These are phyloP conservation scores for Crotalus tigris DNA, from an alignment of 2,113 vertebrate genomes.

Conservation along the genomic window DNA sequence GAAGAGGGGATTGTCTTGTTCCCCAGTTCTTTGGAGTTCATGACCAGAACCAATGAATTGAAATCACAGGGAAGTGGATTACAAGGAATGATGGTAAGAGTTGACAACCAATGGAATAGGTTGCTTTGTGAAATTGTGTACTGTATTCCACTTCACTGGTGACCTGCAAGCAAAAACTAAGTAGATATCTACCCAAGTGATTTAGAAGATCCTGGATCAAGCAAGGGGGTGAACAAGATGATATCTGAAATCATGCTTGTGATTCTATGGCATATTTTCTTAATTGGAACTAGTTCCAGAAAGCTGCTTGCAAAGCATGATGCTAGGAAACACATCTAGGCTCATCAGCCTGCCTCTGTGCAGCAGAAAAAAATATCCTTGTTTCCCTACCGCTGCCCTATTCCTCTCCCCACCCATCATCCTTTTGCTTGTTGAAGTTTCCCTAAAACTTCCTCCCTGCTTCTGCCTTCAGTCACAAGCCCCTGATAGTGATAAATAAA, in stretches of 20 bases:
- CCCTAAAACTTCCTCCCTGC: neutral
- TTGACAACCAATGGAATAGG: neutral
- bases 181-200: neutral
- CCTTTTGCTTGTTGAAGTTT: neutral
- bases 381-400: neutral
- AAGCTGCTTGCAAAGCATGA: neutral
- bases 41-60: neutral
- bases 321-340: neutral
- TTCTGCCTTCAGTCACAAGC: neutral
- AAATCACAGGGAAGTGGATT: neutral
- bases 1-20: neutral
- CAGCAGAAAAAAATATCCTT: neutral
- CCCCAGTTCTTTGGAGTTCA: neutral
- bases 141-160: neutral
- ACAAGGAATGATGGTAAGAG: neutral
- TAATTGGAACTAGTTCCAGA: neutral
- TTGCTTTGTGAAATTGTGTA: neutral
- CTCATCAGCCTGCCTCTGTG: neutral
- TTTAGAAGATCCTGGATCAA: neutral
- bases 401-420: neutral
- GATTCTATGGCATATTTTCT: neutral
- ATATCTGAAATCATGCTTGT: neutral
- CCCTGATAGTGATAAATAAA: neutral
- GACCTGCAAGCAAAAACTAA: neutral
- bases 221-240: neutral